These are phyloP conservation scores for Hycleus phaleratus DNA, from an alignment of 1,140 invertebrate genomes.

Conservation along the genomic window DNA sequence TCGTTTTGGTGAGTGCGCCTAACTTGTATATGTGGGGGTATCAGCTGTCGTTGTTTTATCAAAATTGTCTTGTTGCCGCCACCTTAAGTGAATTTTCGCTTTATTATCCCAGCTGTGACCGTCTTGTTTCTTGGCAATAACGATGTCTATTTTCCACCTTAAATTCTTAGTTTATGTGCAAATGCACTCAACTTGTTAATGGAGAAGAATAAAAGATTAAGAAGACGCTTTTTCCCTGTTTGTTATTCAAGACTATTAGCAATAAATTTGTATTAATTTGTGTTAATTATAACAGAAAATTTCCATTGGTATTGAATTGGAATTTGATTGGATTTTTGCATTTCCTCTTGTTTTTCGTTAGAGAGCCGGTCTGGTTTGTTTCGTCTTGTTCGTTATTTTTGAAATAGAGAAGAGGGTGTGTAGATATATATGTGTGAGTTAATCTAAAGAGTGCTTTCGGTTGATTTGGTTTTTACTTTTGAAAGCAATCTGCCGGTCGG, in stretches of 20 bases:
- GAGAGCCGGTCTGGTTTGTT: too few relatives aligned
- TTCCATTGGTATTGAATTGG: neutral
- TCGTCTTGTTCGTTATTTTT: too few relatives aligned
- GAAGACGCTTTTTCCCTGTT: too few relatives aligned
- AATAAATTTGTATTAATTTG: too few relatives aligned
- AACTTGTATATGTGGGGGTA: neutral
- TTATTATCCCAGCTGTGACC: slow-evolving; percentile 21
- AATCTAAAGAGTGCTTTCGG: neutral
- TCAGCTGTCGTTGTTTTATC: slow-evolving; percentile 21
- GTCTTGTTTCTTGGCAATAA: neutral
- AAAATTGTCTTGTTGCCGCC: slow-evolving; percentile 13
- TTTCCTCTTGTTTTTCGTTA: too few relatives aligned
- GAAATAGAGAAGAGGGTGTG: too few relatives aligned
- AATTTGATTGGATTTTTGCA: too few relatives aligned
- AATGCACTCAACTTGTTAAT: slow-evolving; percentile 12
- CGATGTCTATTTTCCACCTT: slow-evolving; percentile 9
- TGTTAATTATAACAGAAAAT: neutral
- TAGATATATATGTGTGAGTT: too few relatives aligned
- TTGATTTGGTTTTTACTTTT: slow-evolving; percentile 8
- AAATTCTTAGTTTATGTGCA: slow-evolving; percentile 8
- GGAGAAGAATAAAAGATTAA: neutral
- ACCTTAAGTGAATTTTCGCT: slow-evolving; percentile 19
- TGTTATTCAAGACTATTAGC: too few relatives aligned
- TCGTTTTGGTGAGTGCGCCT: neutral
- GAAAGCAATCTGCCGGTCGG: slow-evolving; percentile 15